Evolutionary conservation across 2,113 vertebrate genomes (phyloP).

Genomic region (Charadrius vociferus): DNA sequence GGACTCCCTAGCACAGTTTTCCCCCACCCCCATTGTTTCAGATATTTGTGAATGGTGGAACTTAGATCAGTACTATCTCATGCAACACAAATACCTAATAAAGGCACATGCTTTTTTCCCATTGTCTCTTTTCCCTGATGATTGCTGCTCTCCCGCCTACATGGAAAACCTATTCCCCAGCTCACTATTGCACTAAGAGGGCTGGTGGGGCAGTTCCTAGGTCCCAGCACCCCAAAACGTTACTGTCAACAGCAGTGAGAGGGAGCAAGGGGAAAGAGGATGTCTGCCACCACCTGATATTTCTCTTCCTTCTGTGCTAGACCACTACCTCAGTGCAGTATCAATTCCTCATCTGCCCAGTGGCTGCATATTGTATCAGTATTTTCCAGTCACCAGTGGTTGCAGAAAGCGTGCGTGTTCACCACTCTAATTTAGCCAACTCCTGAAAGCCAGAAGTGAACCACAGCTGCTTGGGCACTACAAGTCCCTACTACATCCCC

Average conservation of each 20-base stretch:
- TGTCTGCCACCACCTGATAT: not conserved
- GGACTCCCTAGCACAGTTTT: not conserved
- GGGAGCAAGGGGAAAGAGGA: not conserved
- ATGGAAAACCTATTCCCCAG: not conserved
- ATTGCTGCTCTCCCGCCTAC: not conserved
- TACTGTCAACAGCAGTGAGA: not conserved
- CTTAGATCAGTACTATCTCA: not conserved
- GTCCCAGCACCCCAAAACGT: not conserved
- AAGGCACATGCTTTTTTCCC: not conserved
- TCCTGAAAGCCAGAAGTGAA: not conserved
- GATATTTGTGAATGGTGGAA: not conserved
- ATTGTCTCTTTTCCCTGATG: not conserved
- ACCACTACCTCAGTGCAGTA: not conserved
- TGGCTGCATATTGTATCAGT: not conserved
- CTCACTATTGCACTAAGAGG: too few species aligned
- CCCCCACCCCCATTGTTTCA: not conserved
- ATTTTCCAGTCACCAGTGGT: not conserved
- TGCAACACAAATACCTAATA: not conserved
- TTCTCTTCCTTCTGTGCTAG: not conserved
- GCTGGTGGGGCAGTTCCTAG: not conserved
- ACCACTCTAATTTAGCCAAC: not conserved
- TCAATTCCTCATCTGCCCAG: not conserved
- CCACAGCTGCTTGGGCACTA: not conserved
- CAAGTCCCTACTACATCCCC: not conserved
- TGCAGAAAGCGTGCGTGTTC: rapidly evolving